Percentiles rank a stretch among this genome's conserved stretches.
phyloP scores from a whole-genome alignment of 64 coral and sea anemone genomes.

The Stichodactyla mertensii region DNA sequence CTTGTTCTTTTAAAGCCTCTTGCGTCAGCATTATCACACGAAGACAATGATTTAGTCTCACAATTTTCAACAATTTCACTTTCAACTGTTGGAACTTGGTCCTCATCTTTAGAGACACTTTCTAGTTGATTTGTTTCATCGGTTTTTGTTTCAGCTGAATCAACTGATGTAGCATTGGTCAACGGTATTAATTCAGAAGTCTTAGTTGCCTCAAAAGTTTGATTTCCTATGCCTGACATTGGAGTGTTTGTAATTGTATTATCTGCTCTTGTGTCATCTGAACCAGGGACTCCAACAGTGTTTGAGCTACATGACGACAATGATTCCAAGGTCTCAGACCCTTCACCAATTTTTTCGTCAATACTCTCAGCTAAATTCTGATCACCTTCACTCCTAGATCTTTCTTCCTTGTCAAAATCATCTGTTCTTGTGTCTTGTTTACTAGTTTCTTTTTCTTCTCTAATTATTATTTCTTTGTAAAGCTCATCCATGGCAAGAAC shows the following conservation, averaged over 20 bases:
- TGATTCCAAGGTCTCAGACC: neutral
- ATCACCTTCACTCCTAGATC: neutral
- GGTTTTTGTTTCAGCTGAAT: neutral
- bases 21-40: neutral
- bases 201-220: neutral
- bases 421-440: neutral
- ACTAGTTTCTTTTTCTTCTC: neutral
- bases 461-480: neutral
- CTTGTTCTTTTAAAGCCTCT: neutral
- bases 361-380: neutral
- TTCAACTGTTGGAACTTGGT: neutral
- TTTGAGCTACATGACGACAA: neutral
- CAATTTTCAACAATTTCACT: neutral
- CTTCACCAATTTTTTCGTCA: neutral
- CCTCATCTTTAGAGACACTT: neutral
- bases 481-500: constrained; percentile 2
- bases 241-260: neutral
- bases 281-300: neutral
- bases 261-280: neutral
- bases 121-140: neutral
- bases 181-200: neutral
- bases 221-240: neutral
- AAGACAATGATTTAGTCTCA: neutral
- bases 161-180: neutral
- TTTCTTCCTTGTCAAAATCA: neutral